Evolutionary conservation across 2,888 invertebrate species (phyloP).

Genomic region (Psylliodes chrysocephalus): DNA sequence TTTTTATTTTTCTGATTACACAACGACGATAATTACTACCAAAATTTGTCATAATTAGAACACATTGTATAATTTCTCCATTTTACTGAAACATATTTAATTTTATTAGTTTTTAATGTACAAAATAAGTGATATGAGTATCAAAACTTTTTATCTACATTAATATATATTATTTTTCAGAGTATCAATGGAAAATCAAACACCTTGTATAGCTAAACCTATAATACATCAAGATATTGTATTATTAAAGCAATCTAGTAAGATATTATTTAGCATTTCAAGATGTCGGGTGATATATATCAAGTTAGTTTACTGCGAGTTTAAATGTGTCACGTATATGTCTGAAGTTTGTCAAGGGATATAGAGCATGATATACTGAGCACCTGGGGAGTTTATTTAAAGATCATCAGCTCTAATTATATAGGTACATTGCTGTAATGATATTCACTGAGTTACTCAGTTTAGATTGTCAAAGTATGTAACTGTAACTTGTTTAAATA

Average conservation of each 20-base stretch:
- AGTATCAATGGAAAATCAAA: too few relatives aligned
- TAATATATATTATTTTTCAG: too few relatives aligned
- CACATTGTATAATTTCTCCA: too few relatives aligned
- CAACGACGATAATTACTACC: too few relatives aligned
- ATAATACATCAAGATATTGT: too few relatives aligned
- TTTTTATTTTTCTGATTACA: too few relatives aligned
- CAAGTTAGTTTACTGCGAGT: slow-evolving; percentile 15
- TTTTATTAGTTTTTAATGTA: too few relatives aligned
- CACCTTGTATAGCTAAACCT: too few relatives aligned
- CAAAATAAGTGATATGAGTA: too few relatives aligned
- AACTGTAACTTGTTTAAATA: not conserved
- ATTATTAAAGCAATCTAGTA: not conserved
- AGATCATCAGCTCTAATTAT: slow-evolving; percentile 12
- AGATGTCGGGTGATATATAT: slow-evolving; percentile 9
- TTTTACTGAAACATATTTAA: too few relatives aligned
- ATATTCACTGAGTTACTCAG: not conserved
- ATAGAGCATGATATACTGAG: slow-evolving; percentile 14
- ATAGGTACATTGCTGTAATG: not conserved
- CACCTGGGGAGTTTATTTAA: slow-evolving; percentile 14
- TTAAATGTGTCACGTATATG: slow-evolving; percentile 17
- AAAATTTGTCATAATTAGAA: too few relatives aligned
- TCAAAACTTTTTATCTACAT: too few relatives aligned
- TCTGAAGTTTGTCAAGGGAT: slow-evolving; percentile 12
- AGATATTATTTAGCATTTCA: not conserved
- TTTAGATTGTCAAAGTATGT: slow-evolving; percentile 9